Conservation (phyloP, 2,797 vertebrate species). For the Buphagus erythrorhynchus region DNA sequence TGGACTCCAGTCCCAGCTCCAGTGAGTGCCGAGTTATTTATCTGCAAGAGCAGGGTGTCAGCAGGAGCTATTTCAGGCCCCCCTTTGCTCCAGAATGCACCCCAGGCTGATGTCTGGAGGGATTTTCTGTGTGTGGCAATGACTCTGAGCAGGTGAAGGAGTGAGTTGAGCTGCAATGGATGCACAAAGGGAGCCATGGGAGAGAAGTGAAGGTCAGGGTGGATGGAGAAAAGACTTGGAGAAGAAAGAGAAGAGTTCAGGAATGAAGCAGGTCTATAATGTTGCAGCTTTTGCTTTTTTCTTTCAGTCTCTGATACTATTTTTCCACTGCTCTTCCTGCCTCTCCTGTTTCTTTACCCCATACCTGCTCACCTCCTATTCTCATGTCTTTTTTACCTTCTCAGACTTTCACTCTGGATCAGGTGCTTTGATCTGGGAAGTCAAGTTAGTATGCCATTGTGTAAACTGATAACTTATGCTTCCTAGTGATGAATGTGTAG, state of each 20-base stretch:
- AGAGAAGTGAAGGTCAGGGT: background rate
- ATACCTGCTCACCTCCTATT: background rate
- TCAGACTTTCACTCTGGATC: background rate
- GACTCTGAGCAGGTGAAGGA: background rate
- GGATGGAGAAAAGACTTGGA: background rate
- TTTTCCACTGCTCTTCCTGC: background rate
- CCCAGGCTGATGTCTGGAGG: background rate
- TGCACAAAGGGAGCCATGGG: background rate
- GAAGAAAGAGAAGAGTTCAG: background rate
- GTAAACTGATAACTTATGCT: background rate
- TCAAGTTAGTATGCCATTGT: background rate
- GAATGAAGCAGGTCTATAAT: background rate
- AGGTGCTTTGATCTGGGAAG: slow-evolving; percentile 4
- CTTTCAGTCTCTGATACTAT: background rate
- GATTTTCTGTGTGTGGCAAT: background rate
- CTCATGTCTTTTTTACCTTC: background rate
- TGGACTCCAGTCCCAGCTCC: slow-evolving; percentile 7
- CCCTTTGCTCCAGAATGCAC: background rate
- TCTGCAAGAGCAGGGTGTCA: background rate
- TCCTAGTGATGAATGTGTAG: background rate
- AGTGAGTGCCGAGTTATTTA: background rate
- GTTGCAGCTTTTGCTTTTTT: background rate
- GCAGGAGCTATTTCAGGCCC: background rate
- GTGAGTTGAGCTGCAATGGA: background rate
- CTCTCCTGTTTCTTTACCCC: background rate